phyloP scores from a whole-genome alignment of 2,888 invertebrate species.

The Ceraclea dissimilis region DNA sequence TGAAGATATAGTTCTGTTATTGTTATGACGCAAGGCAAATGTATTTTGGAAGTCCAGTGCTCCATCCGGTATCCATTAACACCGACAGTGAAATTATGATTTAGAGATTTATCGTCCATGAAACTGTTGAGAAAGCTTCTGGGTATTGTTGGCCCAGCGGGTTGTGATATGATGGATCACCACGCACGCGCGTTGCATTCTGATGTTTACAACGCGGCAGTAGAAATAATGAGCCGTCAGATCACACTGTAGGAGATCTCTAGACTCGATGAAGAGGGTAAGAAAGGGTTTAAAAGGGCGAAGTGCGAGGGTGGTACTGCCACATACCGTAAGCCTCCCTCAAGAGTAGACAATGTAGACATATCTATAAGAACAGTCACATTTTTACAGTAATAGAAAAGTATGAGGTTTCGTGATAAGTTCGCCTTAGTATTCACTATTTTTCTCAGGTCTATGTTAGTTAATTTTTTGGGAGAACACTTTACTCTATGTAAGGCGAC shows the following conservation, averaged over 20 bases:
- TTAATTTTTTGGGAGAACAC: too few relatives aligned
- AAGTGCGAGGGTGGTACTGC: constrained; percentile 17
- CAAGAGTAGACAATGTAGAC: too few relatives aligned
- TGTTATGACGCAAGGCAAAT: too few relatives aligned
- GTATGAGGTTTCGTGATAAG: too few relatives aligned
- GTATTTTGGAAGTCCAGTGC: not conserved
- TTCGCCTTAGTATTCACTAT: too few relatives aligned
- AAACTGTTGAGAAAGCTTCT: not conserved
- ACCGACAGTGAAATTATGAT: constrained; percentile 2
- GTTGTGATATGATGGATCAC: constrained; percentile 5
- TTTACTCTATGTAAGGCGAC: too few relatives aligned
- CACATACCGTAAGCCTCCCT: too few relatives aligned
- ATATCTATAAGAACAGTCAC: too few relatives aligned
- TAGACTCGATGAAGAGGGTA: constrained; percentile 13
- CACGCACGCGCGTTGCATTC: constrained; percentile 19
- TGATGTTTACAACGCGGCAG: constrained; percentile 22
- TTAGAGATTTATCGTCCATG: not conserved
- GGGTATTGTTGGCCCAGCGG: constrained; percentile 1
- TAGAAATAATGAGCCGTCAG: constrained; percentile 27
- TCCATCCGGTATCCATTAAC: constrained; percentile 2
- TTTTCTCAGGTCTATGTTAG: too few relatives aligned
- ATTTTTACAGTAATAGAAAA: too few relatives aligned
- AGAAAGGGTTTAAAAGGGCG: constrained; percentile 18
- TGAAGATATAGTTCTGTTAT: too few relatives aligned
- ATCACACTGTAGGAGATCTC: constrained; percentile 19